Evolutionary conservation across 2,797 vertebrate genomes (phyloP).

Genomic region (Sebastes glaucus): DNA sequence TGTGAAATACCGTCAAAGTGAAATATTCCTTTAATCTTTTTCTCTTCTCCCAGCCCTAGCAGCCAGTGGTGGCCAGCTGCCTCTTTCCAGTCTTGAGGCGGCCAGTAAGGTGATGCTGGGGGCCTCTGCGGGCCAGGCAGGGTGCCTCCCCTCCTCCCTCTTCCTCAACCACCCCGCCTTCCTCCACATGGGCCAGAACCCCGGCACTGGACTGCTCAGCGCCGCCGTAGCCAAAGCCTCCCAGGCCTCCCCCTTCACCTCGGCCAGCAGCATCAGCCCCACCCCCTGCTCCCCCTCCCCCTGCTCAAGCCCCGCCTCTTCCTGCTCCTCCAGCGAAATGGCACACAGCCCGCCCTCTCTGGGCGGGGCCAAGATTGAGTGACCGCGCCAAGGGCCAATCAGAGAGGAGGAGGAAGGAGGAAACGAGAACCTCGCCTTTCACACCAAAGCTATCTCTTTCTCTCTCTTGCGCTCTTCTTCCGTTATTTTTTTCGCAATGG

Average conservation of each 20-base stretch:
- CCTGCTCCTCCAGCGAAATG: slow-evolving; percentile 85
- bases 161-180: slow-evolving; percentile 93
- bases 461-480: slow-evolving; percentile 79
- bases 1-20: neutral
- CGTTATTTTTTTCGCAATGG: slow-evolving; percentile 56
- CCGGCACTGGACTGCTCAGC: slow-evolving; percentile 84
- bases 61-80: slow-evolving; percentile 95
- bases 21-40: neutral
- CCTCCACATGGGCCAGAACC: slow-evolving; percentile 86
- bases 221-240: slow-evolving; percentile 85
- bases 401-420: slow-evolving; percentile 72
- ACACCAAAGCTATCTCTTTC: slow-evolving; percentile 86
- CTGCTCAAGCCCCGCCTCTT: slow-evolving; percentile 85
- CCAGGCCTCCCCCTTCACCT: slow-evolving; percentile 85
- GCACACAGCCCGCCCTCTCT: slow-evolving; percentile 85
- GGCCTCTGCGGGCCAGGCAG: slow-evolving; percentile 81
- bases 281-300: slow-evolving; percentile 86
- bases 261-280: slow-evolving; percentile 83
- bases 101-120: slow-evolving; percentile 89
- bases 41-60: slow-evolving; percentile 84
- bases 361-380: slow-evolving; percentile 87
- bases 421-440: slow-evolving; percentile 79
- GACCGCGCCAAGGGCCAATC: slow-evolving; percentile 79
- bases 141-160: slow-evolving; percentile 87
- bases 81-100: slow-evolving; percentile 94